phyloP scores from a whole-genome alignment of 2,797 vertebrate species.

The Naso thynnoides region DNA sequence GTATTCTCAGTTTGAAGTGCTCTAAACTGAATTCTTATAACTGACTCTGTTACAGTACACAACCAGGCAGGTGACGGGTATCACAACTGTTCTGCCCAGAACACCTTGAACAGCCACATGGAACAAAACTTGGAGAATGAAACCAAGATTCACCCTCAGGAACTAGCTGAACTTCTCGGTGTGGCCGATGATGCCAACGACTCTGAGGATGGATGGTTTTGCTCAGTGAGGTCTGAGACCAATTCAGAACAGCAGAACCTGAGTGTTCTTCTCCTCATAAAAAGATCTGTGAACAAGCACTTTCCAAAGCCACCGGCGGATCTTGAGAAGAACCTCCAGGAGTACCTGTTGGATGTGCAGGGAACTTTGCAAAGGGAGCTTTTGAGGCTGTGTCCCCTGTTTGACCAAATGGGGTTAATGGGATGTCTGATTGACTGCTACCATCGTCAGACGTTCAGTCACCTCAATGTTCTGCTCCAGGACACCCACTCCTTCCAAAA shows the following conservation, averaged over 20 bases:
- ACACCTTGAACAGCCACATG: background rate
- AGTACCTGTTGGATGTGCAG: constrained; percentile 32
- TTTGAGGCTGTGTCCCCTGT: constrained; percentile 3
- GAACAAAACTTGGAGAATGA: background rate
- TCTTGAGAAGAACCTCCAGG: background rate
- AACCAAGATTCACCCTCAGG: accelerated
- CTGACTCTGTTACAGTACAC: constrained; percentile 6
- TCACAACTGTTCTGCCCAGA: background rate
- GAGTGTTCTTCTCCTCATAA: constrained; percentile 3
- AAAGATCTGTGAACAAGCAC: constrained; percentile 24
- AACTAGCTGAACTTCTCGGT: constrained; percentile 7
- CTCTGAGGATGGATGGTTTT: background rate
- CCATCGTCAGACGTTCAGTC: constrained; percentile 29
- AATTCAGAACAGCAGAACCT: background rate
- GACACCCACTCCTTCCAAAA: constrained; percentile 18
- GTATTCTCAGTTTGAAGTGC: background rate
- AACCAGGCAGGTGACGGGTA: accelerated
- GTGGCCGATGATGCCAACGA: background rate
- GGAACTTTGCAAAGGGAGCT: constrained; percentile 10
- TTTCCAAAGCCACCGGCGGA: constrained; percentile 54
- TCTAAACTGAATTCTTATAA: background rate
- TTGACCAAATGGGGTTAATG: constrained; percentile 19
- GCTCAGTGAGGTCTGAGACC: background rate
- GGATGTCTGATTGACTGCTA: constrained; percentile 43
- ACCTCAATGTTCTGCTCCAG: constrained; percentile 58